phyloP scores from a whole-genome alignment of 2,113 vertebrate species.

The Microtus ochrogaster region DNA sequence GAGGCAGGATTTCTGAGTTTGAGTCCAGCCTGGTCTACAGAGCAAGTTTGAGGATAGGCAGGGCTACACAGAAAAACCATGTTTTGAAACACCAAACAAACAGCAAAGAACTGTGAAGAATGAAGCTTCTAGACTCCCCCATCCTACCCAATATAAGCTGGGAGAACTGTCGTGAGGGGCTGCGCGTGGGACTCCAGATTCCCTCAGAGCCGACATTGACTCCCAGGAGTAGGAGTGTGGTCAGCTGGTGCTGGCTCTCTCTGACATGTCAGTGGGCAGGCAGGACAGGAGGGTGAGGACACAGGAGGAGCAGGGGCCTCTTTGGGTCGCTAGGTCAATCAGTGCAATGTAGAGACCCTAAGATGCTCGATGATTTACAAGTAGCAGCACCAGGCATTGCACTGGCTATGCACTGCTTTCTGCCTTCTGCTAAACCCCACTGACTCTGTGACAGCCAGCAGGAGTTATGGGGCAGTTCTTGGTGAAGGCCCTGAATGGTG shows the following conservation, averaged over 20 bases:
- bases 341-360: background rate
- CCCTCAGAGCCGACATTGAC: background rate
- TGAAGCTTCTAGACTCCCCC: background rate
- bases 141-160: background rate
- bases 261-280: fast-evolving
- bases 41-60: background rate
- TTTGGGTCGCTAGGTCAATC: background rate
- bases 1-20: background rate
- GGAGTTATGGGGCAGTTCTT: background rate
- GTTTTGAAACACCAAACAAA: background rate
- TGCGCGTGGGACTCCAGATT: too few species aligned
- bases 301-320: background rate
- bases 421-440: background rate
- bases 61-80: background rate
- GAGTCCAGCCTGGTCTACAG: background rate
- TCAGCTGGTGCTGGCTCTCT: background rate
- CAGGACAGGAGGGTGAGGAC: background rate
- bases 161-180: too few species aligned
- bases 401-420: background rate
- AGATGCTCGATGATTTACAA: background rate
- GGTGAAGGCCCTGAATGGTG: background rate
- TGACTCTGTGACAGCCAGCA: background rate
- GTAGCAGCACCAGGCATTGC: background rate
- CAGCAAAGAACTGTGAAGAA: background rate
- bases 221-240: background rate